These are phyloP conservation scores for Atta texana DNA, from an alignment of 1,140 invertebrate species.

Conservation along the genomic window DNA sequence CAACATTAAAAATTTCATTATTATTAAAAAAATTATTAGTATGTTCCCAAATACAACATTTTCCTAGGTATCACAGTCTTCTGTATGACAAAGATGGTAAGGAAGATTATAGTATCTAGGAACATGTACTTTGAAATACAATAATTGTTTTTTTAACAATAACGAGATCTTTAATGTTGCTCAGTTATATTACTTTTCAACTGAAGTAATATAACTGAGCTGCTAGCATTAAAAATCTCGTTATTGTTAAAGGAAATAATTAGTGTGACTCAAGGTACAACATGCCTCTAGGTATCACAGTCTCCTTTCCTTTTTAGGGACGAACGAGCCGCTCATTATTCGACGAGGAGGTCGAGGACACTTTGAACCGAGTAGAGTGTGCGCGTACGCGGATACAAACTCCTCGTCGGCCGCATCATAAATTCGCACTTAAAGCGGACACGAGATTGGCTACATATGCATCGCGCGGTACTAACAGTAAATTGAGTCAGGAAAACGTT, in stretches of 20 bases:
- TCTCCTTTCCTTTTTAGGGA: neutral
- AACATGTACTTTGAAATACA: no score
- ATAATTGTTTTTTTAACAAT: no score
- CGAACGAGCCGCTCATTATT: constrained; percentile 40
- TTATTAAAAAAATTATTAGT: no score
- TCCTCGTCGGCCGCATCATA: constrained; percentile 67
- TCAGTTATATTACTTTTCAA: neutral
- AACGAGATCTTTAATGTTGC: no score
- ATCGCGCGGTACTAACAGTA: constrained; percentile 77
- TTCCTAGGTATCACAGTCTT: no score
- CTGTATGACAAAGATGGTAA: no score
- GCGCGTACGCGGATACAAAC: constrained; percentile 73
- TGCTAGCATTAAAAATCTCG: neutral
- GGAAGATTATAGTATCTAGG: no score
- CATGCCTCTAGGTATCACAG: no score
- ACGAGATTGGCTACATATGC: constrained; percentile 29
- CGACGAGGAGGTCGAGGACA: constrained; percentile 13
- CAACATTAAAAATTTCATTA: no score
- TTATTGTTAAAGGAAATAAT: neutral
- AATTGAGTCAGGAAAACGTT: constrained; percentile 79
- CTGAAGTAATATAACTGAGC: neutral
- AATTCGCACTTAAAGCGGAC: constrained; percentile 69
- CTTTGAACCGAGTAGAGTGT: constrained; percentile 25
- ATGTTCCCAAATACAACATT: no score
- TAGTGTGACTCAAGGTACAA: neutral